phyloP scores from a whole-genome alignment of 2,888 invertebrate genomes.

The Lapara coniferarum region DNA sequence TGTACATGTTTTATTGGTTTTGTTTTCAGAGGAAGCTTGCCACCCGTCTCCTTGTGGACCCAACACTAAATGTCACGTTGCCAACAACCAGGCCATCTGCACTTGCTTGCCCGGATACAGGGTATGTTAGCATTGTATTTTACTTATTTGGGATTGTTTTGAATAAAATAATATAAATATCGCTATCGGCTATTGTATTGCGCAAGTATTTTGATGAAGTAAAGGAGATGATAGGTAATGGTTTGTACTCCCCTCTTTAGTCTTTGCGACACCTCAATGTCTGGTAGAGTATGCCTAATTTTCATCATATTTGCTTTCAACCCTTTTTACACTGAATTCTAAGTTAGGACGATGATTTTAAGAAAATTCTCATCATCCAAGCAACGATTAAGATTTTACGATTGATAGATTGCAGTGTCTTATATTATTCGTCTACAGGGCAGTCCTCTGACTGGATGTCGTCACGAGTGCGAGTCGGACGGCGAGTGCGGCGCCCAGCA shows the following conservation, averaged over 20 bases:
- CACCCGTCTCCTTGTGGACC: slow-evolving; percentile 91
- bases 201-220: no score
- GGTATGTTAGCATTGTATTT: slow-evolving; percentile 55
- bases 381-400: no score
- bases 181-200: no score
- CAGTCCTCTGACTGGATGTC: slow-evolving; percentile 89
- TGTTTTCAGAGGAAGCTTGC: slow-evolving; percentile 89
- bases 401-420: not conserved
- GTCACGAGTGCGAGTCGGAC: slow-evolving; percentile 92
- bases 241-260: no score
- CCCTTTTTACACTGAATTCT: no score
- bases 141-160: not conserved
- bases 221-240: no score
- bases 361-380: no score
- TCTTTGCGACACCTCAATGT: no score
- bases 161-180: no score
- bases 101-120: slow-evolving; percentile 89
- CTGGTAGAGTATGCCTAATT: no score
- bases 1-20: not conserved
- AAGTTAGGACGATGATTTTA: no score
- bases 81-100: slow-evolving; percentile 90
- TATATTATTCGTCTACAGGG: slow-evolving; percentile 74
- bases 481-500: slow-evolving; percentile 88
- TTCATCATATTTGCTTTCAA: no score
- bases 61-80: slow-evolving; percentile 92